These are phyloP conservation scores for Batillaria attramentaria DNA, from an alignment of 1,140 invertebrate genomes.

Conservation along the genomic window DNA sequence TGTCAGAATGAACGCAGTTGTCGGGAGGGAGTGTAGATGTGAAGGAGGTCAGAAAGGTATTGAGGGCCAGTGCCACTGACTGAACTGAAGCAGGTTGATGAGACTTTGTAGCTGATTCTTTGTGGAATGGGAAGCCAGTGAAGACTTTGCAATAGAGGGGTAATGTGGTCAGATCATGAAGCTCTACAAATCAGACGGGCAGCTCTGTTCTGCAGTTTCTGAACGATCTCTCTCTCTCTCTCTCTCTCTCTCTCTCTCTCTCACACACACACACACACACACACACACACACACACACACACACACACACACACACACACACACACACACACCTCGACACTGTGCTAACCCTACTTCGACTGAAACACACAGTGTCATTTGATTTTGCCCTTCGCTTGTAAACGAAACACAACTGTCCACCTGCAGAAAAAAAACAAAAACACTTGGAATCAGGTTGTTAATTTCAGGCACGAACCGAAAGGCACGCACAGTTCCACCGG, in stretches of 20 bases:
- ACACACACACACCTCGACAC: not conserved
- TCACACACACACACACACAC: not conserved
- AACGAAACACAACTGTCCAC: not conserved
- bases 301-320: slow-evolving; percentile 11
- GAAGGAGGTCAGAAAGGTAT: too few relatives aligned
- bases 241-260: too few relatives aligned
- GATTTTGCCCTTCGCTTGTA: too few relatives aligned
- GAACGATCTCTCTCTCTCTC: too few relatives aligned
- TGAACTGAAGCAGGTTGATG: not conserved
- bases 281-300: slow-evolving; percentile 9
- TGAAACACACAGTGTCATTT: not conserved
- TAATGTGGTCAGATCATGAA: not conserved
- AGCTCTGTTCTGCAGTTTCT: too few relatives aligned
- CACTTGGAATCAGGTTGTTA: not conserved
- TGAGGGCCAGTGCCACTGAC: too few relatives aligned
- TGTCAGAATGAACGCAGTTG: too few relatives aligned
- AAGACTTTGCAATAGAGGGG: not conserved
- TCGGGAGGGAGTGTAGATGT: too few relatives aligned
- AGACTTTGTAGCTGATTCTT: not conserved
- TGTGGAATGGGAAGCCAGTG: not conserved
- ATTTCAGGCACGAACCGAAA: not conserved
- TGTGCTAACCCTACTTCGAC: not conserved
- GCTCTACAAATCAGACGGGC: not conserved
- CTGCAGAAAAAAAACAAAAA: not conserved
- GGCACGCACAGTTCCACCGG: not conserved